Percentiles rank a stretch among this genome's conserved stretches.
Evolutionary conservation across 92 coral and sea anemone species (phyloP).

Genomic region (Palythoa grandis): DNA sequence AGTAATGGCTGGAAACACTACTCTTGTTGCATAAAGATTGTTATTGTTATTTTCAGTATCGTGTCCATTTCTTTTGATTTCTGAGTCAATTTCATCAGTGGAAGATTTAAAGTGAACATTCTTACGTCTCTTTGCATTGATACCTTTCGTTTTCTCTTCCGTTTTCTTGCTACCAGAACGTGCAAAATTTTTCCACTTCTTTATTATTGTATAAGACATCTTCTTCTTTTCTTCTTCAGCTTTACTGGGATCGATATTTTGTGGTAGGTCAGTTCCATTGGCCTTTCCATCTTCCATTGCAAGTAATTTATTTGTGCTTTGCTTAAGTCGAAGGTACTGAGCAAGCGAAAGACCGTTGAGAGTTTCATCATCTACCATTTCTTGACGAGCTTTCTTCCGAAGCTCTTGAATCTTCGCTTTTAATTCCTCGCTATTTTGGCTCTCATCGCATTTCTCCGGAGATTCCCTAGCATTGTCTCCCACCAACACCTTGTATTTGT

Average conservation of each 20-base stretch:
- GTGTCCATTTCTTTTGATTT: neutral
- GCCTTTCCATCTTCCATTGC: conserved; percentile 14
- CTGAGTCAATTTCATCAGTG: conserved; percentile 41
- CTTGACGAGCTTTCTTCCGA: conserved; percentile 65
- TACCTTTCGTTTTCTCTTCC: conserved; percentile 44
- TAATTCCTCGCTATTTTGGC: conserved; percentile 37
- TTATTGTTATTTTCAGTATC: conserved; percentile 16
- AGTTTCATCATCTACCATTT: conserved; percentile 59
- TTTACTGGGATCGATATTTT: conserved; percentile 37
- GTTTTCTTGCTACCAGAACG: conserved; percentile 28
- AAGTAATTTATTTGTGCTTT: conserved; percentile 47
- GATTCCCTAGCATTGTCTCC: neutral
- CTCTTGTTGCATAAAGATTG: conserved; percentile 23
- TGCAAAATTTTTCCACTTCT: conserved; percentile 61
- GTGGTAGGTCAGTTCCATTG: neutral
- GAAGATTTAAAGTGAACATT: conserved; percentile 59
- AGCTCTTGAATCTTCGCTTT: conserved; percentile 53
- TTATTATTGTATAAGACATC: conserved; percentile 54
- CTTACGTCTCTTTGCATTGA: conserved; percentile 50
- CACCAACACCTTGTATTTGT: conserved; percentile 3
- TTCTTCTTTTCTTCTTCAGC: conserved; percentile 61
- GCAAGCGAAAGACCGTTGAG: conserved; percentile 57
- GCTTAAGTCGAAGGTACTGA: conserved; percentile 52
- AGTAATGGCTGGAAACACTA: conserved; percentile 62
- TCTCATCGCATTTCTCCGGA: conserved; percentile 12